These are phyloP conservation scores for Eretmocerus hayati DNA, from an alignment of 2,888 invertebrate genomes.

Conservation along the genomic window DNA sequence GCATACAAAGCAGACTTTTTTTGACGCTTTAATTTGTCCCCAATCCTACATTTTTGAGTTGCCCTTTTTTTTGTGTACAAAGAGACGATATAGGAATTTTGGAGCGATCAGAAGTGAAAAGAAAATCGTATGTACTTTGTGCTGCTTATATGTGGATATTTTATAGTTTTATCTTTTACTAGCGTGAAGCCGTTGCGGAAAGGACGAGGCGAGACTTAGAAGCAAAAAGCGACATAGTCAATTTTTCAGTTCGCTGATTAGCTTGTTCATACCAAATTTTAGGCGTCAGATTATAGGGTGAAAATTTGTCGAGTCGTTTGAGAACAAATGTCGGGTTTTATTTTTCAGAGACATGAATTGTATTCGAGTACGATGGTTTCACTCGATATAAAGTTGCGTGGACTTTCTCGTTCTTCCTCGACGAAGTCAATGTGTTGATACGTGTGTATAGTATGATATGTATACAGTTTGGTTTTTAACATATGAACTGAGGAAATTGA, in stretches of 20 bases:
- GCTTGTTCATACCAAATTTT: slow-evolving; percentile 23
- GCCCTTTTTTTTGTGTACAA: slow-evolving; percentile 5
- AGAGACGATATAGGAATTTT: background rate
- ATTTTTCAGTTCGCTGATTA: slow-evolving; percentile 23
- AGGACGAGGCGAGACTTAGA: slow-evolving; percentile 20
- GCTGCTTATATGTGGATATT: slow-evolving; percentile 11
- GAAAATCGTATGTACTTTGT: slow-evolving; percentile 16
- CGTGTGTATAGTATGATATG: slow-evolving; percentile 18
- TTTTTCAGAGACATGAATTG: slow-evolving; percentile 8
- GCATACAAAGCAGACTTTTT: slow-evolving; percentile 11
- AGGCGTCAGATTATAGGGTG: slow-evolving; percentile 5
- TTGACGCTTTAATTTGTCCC: slow-evolving; percentile 11
- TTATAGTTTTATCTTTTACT: slow-evolving; percentile 7
- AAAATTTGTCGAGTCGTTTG: slow-evolving; percentile 5
- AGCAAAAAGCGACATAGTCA: slow-evolving; percentile 25
- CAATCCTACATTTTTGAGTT: slow-evolving; percentile 8
- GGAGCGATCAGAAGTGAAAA: slow-evolving; percentile 11
- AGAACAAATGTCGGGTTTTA: slow-evolving; percentile 2
- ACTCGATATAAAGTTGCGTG: slow-evolving; percentile 10
- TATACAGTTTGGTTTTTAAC: slow-evolving; percentile 18
- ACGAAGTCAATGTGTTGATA: slow-evolving; percentile 14
- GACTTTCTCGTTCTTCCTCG: slow-evolving; percentile 21
- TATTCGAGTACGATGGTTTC: slow-evolving; percentile 11
- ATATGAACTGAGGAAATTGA: slow-evolving; percentile 14
- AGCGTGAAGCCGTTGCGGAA: slow-evolving; percentile 10